Evolutionary conservation across 1,140 invertebrate species (phyloP).

Genomic region (Scaptomyza hsui): DNA sequence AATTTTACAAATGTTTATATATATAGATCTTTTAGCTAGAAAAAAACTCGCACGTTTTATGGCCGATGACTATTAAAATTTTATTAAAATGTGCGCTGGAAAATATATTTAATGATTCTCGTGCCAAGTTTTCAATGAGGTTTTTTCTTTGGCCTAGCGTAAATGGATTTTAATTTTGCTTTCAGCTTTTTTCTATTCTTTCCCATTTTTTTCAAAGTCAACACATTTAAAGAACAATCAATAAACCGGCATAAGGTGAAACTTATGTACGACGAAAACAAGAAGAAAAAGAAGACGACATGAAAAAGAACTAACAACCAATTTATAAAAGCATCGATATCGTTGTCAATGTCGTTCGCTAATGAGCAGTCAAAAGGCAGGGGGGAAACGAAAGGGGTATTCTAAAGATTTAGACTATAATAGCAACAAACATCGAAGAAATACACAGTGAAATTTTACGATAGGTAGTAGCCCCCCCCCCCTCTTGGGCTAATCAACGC

Average conservation of each 20-base stretch:
- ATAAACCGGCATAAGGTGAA: constrained; percentile 29
- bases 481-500: constrained; percentile 57
- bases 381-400: not conserved
- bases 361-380: constrained; percentile 39
- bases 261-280: constrained; percentile 25
- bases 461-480: constrained; percentile 4
- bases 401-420: constrained; percentile 43
- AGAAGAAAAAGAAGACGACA: constrained; percentile 12
- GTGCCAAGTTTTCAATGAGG: constrained; percentile 16
- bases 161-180: constrained; percentile 51
- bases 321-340: constrained; percentile 48
- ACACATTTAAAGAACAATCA: constrained; percentile 57
- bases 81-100: not conserved
- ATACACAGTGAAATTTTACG: constrained; percentile 51
- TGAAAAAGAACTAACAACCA: constrained; percentile 31
- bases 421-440: constrained; percentile 10
- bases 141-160: constrained; percentile 15
- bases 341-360: constrained; percentile 47
- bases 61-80: not conserved
- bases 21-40: not conserved
- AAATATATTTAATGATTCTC: constrained; percentile 27
- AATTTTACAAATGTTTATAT: not conserved
- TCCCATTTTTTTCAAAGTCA: constrained; percentile 48
- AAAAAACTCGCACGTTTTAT: not conserved
- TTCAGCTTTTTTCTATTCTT: constrained; percentile 18